A percentile compares a stretch with the other conserved stretches of the same genome.
Conservation (phyloP, 2,888 invertebrate genomes). For the Mythimna ferrago region DNA sequence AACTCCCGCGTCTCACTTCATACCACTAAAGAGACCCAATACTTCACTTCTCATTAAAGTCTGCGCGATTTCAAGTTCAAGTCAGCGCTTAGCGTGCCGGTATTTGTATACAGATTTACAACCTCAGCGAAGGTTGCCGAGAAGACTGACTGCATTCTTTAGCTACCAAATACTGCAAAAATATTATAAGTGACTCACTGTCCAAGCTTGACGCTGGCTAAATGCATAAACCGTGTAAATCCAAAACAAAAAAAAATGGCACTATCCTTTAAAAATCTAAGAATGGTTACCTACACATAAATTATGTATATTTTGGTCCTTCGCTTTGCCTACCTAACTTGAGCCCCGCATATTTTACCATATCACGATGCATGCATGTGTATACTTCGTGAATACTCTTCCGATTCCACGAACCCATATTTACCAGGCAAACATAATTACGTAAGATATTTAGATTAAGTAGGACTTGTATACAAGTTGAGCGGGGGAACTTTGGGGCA, state of each 20-base stretch:
- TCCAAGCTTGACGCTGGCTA: too few relatives aligned
- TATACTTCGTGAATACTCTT: constrained; percentile 36
- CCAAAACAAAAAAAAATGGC: too few relatives aligned
- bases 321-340: neutral
- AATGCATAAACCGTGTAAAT: too few relatives aligned
- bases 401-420: constrained; percentile 46
- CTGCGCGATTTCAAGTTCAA: too few relatives aligned
- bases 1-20: too few relatives aligned
- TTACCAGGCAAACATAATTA: constrained; percentile 60
- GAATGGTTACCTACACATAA: neutral
- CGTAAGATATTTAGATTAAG: constrained; percentile 51
- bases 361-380: constrained; percentile 16
- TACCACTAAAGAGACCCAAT: too few relatives aligned
- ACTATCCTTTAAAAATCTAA: neutral
- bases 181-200: too few relatives aligned
- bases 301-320: neutral
- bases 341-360: constrained; percentile 18
- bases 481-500: constrained; percentile 16
- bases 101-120: too few relatives aligned
- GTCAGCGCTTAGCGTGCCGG: too few relatives aligned
- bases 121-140: neutral
- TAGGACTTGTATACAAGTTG: constrained; percentile 22
- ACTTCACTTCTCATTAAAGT: too few relatives aligned
- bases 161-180: neutral
- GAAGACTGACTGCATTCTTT: neutral